Base-by-base conservation (phyloP, 2,113 vertebrate genomes). In the Garra rufa region DNA sequence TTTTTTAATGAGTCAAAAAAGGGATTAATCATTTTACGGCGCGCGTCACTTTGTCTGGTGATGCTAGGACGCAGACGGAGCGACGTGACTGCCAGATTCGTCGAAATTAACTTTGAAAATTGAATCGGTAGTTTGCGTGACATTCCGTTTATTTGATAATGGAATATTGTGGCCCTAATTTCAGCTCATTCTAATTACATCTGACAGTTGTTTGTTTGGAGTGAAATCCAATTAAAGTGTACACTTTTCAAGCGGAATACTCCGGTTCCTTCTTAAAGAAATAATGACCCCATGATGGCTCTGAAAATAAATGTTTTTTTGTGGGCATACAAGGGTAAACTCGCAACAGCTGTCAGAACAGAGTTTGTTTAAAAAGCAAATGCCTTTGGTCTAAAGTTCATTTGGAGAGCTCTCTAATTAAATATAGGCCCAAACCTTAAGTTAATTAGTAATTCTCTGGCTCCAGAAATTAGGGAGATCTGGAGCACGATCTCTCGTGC, bases 141-240 rank as follows among this genome's bases (percentile, higher is more conserved):
- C 96, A 97, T 95, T 94, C 94, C 95, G 96, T 97, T 98, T 97
- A 97, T 99, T 98, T 97, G 96, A 98, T 97, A 92, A 97, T 98
- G 95, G 95, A 96, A 96, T 98, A 98, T 97, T 97, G 96, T 94
- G 94, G 93, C 91, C 94, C 95, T 97, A 97, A 98, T 97, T 94
- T 95, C 94, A 96, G 95, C 94, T 95, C 95, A 95, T 92, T 95
- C 96, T 97, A 97, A 99, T 98, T 97, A 96, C 94, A 94, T 94
- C 93, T 96, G 97, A 98, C 96, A 92, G 97, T 97, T 98, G 97
- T 98, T 98, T 99, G 96, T 98, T 99, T 98, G 96, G 96, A 97
- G 95, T 96, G 94, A 96, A 98, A 97, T 97, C 95, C 96, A 97
- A 98, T 98, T 98, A 97, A 97, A 96, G 95, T 85, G 89, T 92